phyloP scores from a whole-genome alignment of 2,113 vertebrate species.

The Furnarius figulus region DNA sequence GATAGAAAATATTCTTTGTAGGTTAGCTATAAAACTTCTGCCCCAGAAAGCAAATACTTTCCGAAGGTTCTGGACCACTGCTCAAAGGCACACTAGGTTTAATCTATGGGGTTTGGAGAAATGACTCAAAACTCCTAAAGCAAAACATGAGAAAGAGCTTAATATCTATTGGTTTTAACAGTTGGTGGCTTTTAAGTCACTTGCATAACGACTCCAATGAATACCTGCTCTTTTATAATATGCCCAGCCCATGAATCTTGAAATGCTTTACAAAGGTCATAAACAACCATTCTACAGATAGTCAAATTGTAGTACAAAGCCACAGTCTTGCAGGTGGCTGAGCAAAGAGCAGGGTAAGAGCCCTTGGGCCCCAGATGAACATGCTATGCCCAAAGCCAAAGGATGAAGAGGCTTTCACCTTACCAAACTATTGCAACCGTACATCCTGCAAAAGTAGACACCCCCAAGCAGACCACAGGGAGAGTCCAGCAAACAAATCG shows the following conservation, averaged over 20 bases:
- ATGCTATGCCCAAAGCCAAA: not conserved
- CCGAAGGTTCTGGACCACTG: not conserved
- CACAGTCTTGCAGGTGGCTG: not conserved
- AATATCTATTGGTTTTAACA: not conserved
- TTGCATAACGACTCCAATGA: not conserved
- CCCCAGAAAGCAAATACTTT: not conserved
- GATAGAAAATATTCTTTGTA: not conserved
- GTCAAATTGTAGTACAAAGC: not conserved
- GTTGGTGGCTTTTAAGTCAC: not conserved
- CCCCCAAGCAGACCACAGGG: not conserved
- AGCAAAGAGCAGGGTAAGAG: not conserved
- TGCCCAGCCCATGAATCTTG: not conserved
- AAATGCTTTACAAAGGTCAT: not conserved
- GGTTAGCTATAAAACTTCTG: not conserved
- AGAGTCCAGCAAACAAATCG: not conserved
- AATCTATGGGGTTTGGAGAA: not conserved
- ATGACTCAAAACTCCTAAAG: not conserved
- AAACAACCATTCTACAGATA: not conserved
- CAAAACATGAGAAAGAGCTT: not conserved
- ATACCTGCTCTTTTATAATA: not conserved
- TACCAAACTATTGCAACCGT: not conserved
- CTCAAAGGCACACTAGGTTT: not conserved
- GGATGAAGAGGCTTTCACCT: not conserved
- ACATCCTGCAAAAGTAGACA: not conserved
- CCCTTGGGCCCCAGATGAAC: not conserved